Conservation (phyloP, 2,797 vertebrate genomes). For the Aphelocoma californica region DNA sequence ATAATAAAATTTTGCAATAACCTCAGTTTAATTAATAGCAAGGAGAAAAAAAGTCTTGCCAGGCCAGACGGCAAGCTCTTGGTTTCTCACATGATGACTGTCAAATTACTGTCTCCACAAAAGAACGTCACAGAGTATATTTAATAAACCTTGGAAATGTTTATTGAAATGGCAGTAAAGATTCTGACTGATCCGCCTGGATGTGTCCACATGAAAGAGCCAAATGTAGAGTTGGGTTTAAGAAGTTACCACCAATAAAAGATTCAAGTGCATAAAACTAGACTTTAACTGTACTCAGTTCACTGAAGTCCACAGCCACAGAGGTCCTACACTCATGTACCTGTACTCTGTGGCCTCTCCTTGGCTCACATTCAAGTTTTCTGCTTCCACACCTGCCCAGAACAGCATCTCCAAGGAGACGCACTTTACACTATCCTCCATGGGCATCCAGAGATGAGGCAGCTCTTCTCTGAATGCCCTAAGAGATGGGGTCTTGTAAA, state of each 20-base stretch:
- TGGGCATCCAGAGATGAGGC: accelerated
- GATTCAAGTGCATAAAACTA: not conserved
- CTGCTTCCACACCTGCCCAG: not conserved
- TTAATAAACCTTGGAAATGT: conserved; percentile 4
- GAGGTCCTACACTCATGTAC: not conserved
- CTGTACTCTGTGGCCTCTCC: not conserved
- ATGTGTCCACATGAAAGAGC: not conserved
- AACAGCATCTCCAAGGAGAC: not conserved
- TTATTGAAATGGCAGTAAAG: not conserved
- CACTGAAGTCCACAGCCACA: not conserved
- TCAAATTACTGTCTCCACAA: not conserved
- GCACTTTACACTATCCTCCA: not conserved
- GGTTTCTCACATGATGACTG: not conserved
- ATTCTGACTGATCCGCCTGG: not conserved
- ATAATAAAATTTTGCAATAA: conserved; percentile 42
- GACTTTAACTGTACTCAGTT: not conserved
- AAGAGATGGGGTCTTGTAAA: not conserved
- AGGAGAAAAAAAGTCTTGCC: conserved; percentile 2
- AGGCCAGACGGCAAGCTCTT: conserved; percentile 5
- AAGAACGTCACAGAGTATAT: not conserved
- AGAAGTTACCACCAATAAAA: not conserved
- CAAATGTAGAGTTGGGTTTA: not conserved
- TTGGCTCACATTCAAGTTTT: not conserved
- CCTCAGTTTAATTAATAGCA: conserved; percentile 42
- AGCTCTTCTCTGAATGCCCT: not conserved